These are phyloP conservation scores for human DNA, from an alignment of 2,113 vertebrate species.

Conservation along the genomic window DNA sequence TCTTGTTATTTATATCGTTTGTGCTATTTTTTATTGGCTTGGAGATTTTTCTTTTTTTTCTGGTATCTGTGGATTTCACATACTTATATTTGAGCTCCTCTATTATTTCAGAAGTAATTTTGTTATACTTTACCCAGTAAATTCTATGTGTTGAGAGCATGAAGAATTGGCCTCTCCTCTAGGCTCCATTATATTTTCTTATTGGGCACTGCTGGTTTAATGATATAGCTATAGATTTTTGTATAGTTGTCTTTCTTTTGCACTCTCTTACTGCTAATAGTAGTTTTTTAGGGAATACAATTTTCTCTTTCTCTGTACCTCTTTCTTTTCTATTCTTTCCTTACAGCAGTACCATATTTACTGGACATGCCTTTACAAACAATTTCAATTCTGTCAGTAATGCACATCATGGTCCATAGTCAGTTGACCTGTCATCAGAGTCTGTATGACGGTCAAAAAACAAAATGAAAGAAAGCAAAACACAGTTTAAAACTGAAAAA, in stretches of 20 bases:
- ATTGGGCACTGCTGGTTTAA: background rate
- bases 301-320: background rate
- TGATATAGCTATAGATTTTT: background rate
- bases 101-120: constrained; percentile 24
- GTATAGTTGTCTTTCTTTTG: background rate
- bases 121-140: background rate
- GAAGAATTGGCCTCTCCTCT: background rate
- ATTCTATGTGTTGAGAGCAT: background rate
- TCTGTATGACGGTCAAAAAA: background rate
- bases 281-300: background rate
- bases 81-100: background rate
- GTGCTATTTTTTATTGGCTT: background rate
- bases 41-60: background rate
- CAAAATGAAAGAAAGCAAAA: background rate
- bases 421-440: background rate
- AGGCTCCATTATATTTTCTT: background rate
- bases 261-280: background rate
- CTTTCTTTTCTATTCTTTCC: background rate
- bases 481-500: background rate
- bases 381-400: background rate
- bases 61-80: background rate
- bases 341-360: background rate
- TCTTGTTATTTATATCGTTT: background rate
- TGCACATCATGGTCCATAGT: background rate
- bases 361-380: background rate